Evolutionary conservation across 2,797 vertebrate species (phyloP), one percentile per base, ranked within the genome.

Genomic region (Lithobates sylvaticus): DNA sequence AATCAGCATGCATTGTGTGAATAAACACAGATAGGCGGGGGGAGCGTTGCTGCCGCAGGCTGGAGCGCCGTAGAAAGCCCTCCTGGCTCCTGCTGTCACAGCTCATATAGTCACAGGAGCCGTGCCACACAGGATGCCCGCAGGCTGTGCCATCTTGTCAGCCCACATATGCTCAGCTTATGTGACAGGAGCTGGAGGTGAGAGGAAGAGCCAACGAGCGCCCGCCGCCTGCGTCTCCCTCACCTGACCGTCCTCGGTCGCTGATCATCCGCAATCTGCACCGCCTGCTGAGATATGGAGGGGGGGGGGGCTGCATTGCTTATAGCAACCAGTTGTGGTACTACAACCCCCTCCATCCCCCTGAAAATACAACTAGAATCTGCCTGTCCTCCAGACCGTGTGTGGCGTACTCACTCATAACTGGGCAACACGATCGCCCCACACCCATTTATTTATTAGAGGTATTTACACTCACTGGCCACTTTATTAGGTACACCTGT

Each of bases 71-170:
- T 26, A 29, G 71, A 77, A 78, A 12, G 69, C 68, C 75, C 85
- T 71, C 85, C 68, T 87, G 85, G 85, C 85, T 87, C 74, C 72
- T 68, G 69, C 81, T 87, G 85, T 87, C 85, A 87, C 47, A 83
- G 69, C 81, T 78, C 70, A 87, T 87, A 83, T 54, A 87, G 58
- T 87, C 81, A 83, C 74, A 87, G 58, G 68, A 65, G 65, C 58
- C 69, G 69, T 69, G 42, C 76, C 81, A 69, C 69, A 34, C 74
- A 79, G 75, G 61, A 79, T 83, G 32, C 75, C 85, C 68, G 65
- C 85, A 83, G 85, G 85, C 81, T 67, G 81, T 83, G 81, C 85
- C 85, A 79, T 73, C 80, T 74, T 87, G 85, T 87, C 85, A 83
- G 68, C 75, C 81, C 73, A 74, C 85, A 87, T 87, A 87, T 87